phyloP scores from a whole-genome alignment of 2,113 vertebrate genomes.

The Erythrocebus patas region DNA sequence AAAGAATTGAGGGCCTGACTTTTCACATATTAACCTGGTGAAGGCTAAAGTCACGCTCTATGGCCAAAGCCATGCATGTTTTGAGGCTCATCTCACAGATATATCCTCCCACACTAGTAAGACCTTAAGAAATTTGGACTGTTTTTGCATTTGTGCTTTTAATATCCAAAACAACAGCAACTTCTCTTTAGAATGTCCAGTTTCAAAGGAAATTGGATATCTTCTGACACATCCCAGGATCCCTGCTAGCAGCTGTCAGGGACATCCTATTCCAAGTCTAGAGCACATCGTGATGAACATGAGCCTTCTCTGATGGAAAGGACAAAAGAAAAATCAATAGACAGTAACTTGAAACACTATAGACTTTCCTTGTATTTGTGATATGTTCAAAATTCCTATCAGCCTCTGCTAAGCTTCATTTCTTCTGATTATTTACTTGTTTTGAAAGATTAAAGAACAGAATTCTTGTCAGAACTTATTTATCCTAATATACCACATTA shows the following conservation, averaged over 20 bases:
- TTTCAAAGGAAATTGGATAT: neutral
- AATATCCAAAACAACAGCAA: neutral
- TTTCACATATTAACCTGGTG: neutral
- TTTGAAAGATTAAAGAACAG: neutral
- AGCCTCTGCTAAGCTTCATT: neutral
- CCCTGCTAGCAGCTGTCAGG: neutral
- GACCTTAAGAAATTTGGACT: neutral
- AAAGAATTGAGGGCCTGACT: neutral
- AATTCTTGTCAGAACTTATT: neutral
- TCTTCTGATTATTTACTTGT: neutral
- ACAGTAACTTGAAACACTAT: neutral
- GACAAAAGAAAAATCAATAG: neutral
- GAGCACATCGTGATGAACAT: neutral
- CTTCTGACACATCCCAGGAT: neutral
- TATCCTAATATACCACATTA: neutral
- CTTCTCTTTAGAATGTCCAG: neutral
- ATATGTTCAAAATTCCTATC: neutral
- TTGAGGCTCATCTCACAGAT: neutral
- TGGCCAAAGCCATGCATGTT: neutral
- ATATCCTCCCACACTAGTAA: neutral
- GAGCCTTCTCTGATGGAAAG: neutral
- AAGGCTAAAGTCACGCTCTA: neutral
- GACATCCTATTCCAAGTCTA: neutral
- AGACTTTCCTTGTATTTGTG: neutral
- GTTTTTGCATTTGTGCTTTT: neutral